Evolutionary conservation across 2,888 invertebrate genomes (phyloP).

Genomic region (Netelia virgata): DNA sequence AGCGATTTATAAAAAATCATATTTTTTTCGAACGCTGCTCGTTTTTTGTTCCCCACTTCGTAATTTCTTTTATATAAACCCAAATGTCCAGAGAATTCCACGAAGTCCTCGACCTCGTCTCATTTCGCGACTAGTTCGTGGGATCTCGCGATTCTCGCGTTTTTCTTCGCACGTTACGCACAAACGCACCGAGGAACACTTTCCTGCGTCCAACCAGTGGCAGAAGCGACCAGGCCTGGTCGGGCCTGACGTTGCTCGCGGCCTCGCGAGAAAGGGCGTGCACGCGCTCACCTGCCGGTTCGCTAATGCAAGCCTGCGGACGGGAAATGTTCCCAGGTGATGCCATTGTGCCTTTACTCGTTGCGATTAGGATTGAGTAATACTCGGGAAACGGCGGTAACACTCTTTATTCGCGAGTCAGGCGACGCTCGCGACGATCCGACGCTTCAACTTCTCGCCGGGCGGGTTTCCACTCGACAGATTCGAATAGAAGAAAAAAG

Average conservation of each 20-base stretch:
- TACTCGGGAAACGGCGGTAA: constrained; percentile 62
- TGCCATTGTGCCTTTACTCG: constrained; percentile 78
- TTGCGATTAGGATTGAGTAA: constrained; percentile 76
- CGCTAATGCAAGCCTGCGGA: constrained; percentile 70
- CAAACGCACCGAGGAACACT: constrained; percentile 6
- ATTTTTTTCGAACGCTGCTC: too few relatives aligned
- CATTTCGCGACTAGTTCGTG: constrained; percentile 47
- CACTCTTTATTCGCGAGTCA: constrained; percentile 53
- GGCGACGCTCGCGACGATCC: constrained; percentile 33
- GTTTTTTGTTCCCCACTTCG: too few relatives aligned
- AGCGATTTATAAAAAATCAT: too few relatives aligned
- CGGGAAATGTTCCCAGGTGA: constrained; percentile 83
- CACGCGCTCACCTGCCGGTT: constrained; percentile 60
- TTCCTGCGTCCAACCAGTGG: constrained; percentile 16
- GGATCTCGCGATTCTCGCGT: constrained; percentile 40
- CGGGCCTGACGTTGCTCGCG: constrained; percentile 13
- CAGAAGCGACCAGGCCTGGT: constrained; percentile 23
- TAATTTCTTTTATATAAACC: too few relatives aligned
- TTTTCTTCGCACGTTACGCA: constrained; percentile 33
- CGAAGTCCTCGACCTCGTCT: constrained; percentile 75
- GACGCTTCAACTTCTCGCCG: constrained; percentile 33
- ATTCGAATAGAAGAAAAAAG: constrained; percentile 7
- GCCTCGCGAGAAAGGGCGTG: constrained; percentile 69
- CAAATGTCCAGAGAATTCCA: constrained; percentile 18
- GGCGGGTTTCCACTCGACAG: background rate